Evolutionary conservation across 2,797 vertebrate genomes (phyloP).

Genomic region (Mus minutoides): DNA sequence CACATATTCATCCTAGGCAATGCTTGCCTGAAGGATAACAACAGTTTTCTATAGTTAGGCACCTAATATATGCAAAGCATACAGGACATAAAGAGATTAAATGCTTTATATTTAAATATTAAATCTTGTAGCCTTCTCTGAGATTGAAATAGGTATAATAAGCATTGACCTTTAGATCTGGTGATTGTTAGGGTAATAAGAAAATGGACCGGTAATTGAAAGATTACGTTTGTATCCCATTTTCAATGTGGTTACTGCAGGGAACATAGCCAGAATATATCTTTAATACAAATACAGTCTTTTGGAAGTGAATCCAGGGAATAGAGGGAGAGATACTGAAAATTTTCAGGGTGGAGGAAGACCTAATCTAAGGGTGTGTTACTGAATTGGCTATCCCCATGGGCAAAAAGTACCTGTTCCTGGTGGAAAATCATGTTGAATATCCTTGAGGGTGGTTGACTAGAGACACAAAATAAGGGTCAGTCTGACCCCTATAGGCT

Average conservation of each 20-base stretch:
- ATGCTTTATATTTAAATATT: constrained; percentile 42
- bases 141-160: constrained; percentile 31
- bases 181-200: constrained; percentile 64
- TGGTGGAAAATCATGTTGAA: neutral
- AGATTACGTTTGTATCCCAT: constrained; percentile 6
- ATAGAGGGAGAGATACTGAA: neutral
- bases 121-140: constrained; percentile 3
- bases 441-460: neutral
- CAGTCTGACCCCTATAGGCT: neutral
- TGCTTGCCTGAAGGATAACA: neutral
- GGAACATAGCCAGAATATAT: constrained; percentile 24
- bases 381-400: neutral
- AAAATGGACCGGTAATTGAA: constrained; percentile 8
- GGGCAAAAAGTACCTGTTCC: neutral
- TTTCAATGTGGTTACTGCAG: constrained; percentile 19
- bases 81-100: neutral
- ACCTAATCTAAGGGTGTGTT: neutral
- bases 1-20: constrained; percentile 27
- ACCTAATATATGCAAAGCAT: constrained; percentile 8
- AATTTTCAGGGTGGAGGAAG: neutral
- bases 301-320: neutral
- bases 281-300: constrained; percentile 6
- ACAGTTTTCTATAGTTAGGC: constrained; percentile 46
- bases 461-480: neutral
- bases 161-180: constrained; percentile 59